Percentiles rank a stretch among this genome's conserved stretches.
These are phyloP conservation scores for Myotis findleyi DNA, from an alignment of 2,797 vertebrate genomes.

Conservation along the genomic window DNA sequence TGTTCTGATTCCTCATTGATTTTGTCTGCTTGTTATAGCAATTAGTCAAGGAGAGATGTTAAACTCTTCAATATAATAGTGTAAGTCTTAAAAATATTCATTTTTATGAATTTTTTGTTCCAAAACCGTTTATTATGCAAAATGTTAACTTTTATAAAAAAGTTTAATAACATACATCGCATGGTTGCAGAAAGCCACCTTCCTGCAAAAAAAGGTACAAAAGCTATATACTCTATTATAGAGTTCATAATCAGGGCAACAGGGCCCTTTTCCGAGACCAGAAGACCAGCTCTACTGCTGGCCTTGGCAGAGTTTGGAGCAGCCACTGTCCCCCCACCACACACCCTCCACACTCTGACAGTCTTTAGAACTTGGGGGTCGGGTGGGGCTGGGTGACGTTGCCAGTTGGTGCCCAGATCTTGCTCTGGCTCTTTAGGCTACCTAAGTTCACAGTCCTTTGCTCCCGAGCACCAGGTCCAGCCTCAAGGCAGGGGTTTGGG, in stretches of 20 bases:
- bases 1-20: neutral
- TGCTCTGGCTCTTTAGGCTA: slow-evolving; percentile 71
- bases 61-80: neutral
- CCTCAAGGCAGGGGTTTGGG: slow-evolving; percentile 64
- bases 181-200: slow-evolving; percentile 95
- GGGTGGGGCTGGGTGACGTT: slow-evolving; percentile 48
- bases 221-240: slow-evolving; percentile 96
- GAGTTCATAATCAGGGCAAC: slow-evolving; percentile 91
- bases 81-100: neutral
- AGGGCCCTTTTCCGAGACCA: slow-evolving; percentile 82
- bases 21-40: neutral
- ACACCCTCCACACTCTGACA: slow-evolving; percentile 58
- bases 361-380: slow-evolving; percentile 67
- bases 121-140: slow-evolving; percentile 91
- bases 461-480: slow-evolving; percentile 67
- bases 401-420: slow-evolving; percentile 74
- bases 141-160: slow-evolving; percentile 94
- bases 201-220: slow-evolving; percentile 97
- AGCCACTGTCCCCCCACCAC: slow-evolving; percentile 6
- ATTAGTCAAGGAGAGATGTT: neutral
- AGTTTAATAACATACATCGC: slow-evolving; percentile 95
- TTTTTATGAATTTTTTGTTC: slow-evolving; percentile 47
- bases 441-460: slow-evolving; percentile 80
- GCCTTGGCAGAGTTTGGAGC: slow-evolving; percentile 61
- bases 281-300: slow-evolving; percentile 88